phyloP scores from a whole-genome alignment of 2,113 vertebrate genomes.

The Carassius carassius region DNA sequence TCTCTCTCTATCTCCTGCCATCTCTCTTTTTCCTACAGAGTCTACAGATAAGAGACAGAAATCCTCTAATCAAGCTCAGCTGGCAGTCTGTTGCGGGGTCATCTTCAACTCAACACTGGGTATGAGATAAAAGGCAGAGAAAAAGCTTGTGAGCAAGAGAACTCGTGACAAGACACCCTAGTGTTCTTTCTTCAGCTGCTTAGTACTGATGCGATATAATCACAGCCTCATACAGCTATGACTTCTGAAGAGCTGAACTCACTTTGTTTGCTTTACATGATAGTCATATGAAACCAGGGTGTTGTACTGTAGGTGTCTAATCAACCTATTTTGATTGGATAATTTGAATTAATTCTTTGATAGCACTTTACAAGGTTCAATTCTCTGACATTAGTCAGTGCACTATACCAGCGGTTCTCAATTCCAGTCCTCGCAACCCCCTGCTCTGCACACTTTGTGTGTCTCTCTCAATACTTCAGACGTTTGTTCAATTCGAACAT shows the following conservation, averaged over 20 bases:
- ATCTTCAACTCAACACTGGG: constrained; percentile 56
- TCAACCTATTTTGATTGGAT: no score
- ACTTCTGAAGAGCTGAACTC: constrained; percentile 7
- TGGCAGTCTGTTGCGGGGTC: constrained; percentile 46
- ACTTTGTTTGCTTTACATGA: neutral
- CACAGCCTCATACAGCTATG: neutral
- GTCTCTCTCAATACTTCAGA: no score
- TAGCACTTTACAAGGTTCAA: neutral
- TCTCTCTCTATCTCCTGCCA: constrained; percentile 15
- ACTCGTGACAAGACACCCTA: constrained; percentile 5
- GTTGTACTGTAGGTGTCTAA: no score
- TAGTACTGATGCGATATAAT: neutral
- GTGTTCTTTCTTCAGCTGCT: constrained; percentile 37
- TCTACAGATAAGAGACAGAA: constrained; percentile 19
- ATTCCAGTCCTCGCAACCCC: no score
- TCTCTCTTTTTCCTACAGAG: constrained; percentile 12
- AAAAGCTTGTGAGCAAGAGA: constrained; percentile 16
- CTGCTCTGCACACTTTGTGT: no score
- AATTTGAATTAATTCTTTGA: no score
- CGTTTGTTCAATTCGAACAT: no score
- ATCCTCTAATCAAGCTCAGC: constrained; percentile 41
- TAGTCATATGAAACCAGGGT: no score
- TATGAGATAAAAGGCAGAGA: constrained; percentile 39
- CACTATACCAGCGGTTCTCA: no score
- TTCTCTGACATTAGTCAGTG: neutral